Percentiles rank a stretch among this genome's conserved stretches.
Conservation (phyloP, 2,888 invertebrate genomes). For the Brachypalpus laphriformis region DNA sequence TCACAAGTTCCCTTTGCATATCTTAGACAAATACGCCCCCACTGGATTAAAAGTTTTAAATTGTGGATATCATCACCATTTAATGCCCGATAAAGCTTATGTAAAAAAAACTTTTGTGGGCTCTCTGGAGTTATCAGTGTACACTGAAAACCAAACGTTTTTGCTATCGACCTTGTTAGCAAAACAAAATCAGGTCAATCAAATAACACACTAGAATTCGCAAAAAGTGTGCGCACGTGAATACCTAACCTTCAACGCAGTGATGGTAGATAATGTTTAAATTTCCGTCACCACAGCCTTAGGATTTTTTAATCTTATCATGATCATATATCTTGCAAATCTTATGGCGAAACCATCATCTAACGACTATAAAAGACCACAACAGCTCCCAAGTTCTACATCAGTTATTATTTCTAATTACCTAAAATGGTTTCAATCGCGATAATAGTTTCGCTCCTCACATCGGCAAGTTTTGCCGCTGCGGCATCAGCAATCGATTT, state of each 20-base stretch:
- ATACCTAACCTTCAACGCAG: background rate
- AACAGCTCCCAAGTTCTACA: background rate
- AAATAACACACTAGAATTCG: background rate
- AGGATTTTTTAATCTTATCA: background rate
- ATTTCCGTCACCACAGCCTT: too few relatives aligned
- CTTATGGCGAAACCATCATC: background rate
- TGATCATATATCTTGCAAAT: background rate
- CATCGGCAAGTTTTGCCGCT: background rate
- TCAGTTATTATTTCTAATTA: background rate
- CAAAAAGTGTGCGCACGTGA: background rate
- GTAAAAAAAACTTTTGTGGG: too few relatives aligned
- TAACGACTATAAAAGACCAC: slow-evolving; percentile 13
- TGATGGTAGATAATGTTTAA: background rate
- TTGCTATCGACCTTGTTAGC: too few relatives aligned
- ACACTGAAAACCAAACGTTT: too few relatives aligned
- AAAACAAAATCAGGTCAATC: background rate
- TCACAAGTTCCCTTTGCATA: too few relatives aligned
- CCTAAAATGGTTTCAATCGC: background rate
- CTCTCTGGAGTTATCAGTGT: too few relatives aligned
- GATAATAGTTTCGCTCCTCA: background rate
- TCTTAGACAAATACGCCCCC: too few relatives aligned
- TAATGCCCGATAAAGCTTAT: too few relatives aligned
- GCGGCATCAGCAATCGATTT: background rate
- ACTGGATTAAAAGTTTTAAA: too few relatives aligned
- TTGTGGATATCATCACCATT: too few relatives aligned